Conservation (phyloP, 2,797 vertebrate species). For the Phrynocephalus guinanensis region DNA sequence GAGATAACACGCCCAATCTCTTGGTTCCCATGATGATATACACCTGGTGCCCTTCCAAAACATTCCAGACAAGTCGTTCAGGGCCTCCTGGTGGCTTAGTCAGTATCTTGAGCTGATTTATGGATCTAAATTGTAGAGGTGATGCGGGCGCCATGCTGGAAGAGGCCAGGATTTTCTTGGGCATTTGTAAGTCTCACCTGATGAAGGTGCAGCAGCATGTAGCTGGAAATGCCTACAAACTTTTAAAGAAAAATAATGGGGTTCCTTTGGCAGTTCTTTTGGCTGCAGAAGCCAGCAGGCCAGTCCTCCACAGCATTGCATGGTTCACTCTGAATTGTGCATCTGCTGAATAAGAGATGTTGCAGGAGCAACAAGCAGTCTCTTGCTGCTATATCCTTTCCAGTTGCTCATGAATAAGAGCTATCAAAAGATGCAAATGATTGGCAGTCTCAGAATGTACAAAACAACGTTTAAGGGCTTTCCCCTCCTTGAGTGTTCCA, state of each 20-base stretch:
- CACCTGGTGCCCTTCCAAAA: not conserved
- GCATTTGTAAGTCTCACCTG: not conserved
- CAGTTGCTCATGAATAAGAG: constrained; percentile 57
- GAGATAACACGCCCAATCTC: not conserved
- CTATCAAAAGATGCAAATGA: constrained; percentile 52
- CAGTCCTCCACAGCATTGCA: not conserved
- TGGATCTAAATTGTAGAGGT: not conserved
- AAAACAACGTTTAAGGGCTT: constrained; percentile 60
- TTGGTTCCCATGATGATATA: not conserved
- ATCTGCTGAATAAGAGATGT: not conserved
- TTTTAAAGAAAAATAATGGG: not conserved
- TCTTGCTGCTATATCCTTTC: constrained; percentile 26
- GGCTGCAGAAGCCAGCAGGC: not conserved
- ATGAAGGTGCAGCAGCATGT: not conserved
- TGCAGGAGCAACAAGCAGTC: not conserved
- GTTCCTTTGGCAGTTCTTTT: not conserved
- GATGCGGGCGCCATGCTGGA: not conserved
- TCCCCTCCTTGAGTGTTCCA: constrained; percentile 62
- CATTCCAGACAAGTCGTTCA: not conserved
- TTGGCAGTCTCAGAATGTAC: constrained; percentile 64
- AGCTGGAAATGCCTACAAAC: not conserved
- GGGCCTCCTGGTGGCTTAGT: not conserved
- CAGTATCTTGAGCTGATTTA: not conserved
- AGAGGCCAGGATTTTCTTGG: not conserved
- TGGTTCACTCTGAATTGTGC: not conserved